phyloP scores from a whole-genome alignment of 2,888 invertebrate genomes.

The Cabera pusaria region DNA sequence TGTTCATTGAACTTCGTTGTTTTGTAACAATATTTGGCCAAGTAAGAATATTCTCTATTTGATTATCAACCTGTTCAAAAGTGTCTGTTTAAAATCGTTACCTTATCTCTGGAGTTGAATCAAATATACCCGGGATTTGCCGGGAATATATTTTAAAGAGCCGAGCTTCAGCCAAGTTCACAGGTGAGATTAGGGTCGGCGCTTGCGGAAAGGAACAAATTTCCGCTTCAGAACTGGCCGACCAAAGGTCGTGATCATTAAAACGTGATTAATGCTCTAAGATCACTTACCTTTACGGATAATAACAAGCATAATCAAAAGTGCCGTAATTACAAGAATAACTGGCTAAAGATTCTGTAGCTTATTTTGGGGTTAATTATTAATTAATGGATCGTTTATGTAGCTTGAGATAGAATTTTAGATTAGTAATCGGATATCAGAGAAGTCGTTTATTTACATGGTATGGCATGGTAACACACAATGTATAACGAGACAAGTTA shows the following conservation, averaged over 20 bases:
- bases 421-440: no score
- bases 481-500: no score
- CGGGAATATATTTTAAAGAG: slow-evolving; percentile 13
- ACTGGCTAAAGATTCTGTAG: slow-evolving; percentile 1
- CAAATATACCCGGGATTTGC: slow-evolving; percentile 24
- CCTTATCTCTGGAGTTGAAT: slow-evolving; percentile 12
- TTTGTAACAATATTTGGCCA: no score
- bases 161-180: slow-evolving; percentile 8
- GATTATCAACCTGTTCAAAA: no score
- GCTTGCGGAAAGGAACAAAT: slow-evolving; percentile 37
- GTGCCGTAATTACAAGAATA: slow-evolving; percentile 10
- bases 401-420: no score
- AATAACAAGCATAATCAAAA: slow-evolving; percentile 16
- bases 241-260: slow-evolving; percentile 41
- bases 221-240: slow-evolving; percentile 38
- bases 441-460: no score
- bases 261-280: slow-evolving; percentile 40
- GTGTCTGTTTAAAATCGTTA: no score
- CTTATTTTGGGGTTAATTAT: not conserved
- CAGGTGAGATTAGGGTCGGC: slow-evolving; percentile 34
- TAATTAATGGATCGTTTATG: slow-evolving; percentile 1
- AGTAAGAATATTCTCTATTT: no score
- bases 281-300: slow-evolving; percentile 19
- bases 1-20: no score
- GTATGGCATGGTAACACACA: no score